A percentile compares a stretch with the other conserved stretches of the same genome.
Conservation (phyloP, 2,888 invertebrate species). For the Rhodophaea formosa region DNA sequence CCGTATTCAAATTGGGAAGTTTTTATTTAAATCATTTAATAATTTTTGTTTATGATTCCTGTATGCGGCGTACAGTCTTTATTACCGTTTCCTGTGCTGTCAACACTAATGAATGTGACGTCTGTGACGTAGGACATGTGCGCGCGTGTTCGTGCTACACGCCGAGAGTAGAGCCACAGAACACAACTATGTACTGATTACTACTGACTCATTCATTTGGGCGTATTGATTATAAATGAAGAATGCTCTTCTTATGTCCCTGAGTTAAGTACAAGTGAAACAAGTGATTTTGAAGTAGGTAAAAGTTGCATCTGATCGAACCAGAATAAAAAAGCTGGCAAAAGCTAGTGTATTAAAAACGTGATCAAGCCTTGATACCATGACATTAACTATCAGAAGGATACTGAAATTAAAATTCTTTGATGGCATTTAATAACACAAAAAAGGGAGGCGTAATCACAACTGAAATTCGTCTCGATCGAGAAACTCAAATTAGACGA, state of each 20-base stretch:
- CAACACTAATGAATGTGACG: conserved; percentile 66
- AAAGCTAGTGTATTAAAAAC: neutral
- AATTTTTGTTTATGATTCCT: conserved; percentile 69
- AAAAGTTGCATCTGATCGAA: too few relatives aligned
- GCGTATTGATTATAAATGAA: conserved; percentile 9
- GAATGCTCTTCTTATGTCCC: too few relatives aligned
- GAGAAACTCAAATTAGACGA: conserved; percentile 76
- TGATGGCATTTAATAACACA: conserved; percentile 58
- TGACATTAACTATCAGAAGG: conserved; percentile 38
- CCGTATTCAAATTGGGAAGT: conserved; percentile 64
- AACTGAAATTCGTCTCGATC: conserved; percentile 74
- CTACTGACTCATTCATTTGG: conserved; percentile 12
- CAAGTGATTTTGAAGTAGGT: too few relatives aligned
- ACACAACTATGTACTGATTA: too few relatives aligned
- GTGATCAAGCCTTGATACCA: conserved; percentile 17
- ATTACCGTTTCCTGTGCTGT: conserved; percentile 73
- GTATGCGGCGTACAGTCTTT: conserved; percentile 54
- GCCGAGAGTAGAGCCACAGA: neutral
- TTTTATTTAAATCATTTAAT: conserved; percentile 59
- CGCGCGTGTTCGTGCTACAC: conserved; percentile 27
- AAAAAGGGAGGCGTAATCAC: conserved; percentile 70
- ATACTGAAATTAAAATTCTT: conserved; percentile 53
- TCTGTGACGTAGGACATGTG: conserved; percentile 61
- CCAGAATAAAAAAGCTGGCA: too few relatives aligned
- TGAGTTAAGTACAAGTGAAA: too few relatives aligned